phyloP scores from a whole-genome alignment of 2,888 invertebrate species.

The Stratiomys singularior region DNA sequence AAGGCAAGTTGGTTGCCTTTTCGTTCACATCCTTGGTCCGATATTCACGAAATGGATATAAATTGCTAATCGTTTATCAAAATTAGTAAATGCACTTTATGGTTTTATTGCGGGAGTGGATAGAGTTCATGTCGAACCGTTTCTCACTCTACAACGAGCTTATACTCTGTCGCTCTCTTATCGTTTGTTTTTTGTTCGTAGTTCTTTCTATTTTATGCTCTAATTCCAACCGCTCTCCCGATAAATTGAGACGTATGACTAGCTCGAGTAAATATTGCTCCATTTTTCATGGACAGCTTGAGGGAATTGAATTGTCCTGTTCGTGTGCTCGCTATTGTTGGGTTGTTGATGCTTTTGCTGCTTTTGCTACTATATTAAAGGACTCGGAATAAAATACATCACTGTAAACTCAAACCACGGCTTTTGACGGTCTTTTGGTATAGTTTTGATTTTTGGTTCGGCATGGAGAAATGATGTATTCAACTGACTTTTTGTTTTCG shows the following conservation, averaged over 20 bases:
- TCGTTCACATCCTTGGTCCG: neutral
- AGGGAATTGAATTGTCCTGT: slow-evolving; percentile 24
- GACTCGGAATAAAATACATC: no score
- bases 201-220: neutral
- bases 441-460: no score
- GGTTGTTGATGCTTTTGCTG: neutral
- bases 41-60: slow-evolving; percentile 48
- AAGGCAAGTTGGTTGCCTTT: neutral
- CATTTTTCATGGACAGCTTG: slow-evolving; percentile 8
- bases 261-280: neutral
- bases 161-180: neutral
- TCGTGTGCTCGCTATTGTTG: neutral
- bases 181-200: neutral
- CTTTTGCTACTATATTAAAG: neutral
- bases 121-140: neutral
- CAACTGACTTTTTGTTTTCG: no score
- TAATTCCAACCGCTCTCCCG: neutral
- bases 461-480: no score
- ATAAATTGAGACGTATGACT: slow-evolving; percentile 23
- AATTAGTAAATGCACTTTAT: slow-evolving; percentile 52
- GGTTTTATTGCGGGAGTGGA: slow-evolving; percentile 21
- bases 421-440: no score
- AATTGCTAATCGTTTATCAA: slow-evolving; percentile 51
- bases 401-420: no score
- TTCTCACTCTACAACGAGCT: neutral